A percentile compares a stretch with the other conserved stretches of the same genome.
Evolutionary conservation across 1,140 invertebrate genomes (phyloP).

Genomic region (Scaptomyza graminum): DNA sequence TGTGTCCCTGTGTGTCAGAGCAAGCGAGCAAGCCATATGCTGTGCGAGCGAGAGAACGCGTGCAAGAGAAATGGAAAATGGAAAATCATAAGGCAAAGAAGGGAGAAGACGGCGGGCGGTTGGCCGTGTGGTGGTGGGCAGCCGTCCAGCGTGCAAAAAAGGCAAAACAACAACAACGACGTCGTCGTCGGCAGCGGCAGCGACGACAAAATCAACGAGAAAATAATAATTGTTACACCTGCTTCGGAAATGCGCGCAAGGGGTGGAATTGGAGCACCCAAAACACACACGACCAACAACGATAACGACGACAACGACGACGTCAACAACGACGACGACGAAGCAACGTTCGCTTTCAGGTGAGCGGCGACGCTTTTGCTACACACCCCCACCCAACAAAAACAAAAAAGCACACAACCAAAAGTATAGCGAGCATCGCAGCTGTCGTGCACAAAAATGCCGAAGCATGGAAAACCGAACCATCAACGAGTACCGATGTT

Average conservation of each 20-base stretch:
- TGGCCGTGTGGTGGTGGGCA: background rate
- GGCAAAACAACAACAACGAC: constrained; percentile 57
- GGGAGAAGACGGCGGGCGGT: background rate
- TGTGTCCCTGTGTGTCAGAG: constrained; percentile 31
- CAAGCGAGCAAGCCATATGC: constrained; percentile 40
- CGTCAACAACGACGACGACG: constrained; percentile 17
- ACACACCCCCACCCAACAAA: constrained; percentile 31
- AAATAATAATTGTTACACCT: constrained; percentile 83
- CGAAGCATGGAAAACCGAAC: constrained; percentile 62
- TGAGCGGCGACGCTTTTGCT: constrained; percentile 55
- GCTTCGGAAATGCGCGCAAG: constrained; percentile 71
- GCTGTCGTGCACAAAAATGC: constrained; percentile 42
- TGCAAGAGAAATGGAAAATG: constrained; percentile 55
- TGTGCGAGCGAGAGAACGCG: constrained; percentile 50
- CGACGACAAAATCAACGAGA: constrained; percentile 78
- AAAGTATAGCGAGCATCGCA: constrained; percentile 15
- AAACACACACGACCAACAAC: constrained; percentile 38
- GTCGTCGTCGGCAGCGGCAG: constrained; percentile 16
- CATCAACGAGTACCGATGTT: constrained; percentile 37
- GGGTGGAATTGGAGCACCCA: constrained; percentile 53
- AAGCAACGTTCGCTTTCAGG: constrained; percentile 61
- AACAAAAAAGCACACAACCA: background rate
- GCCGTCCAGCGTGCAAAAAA: constrained; percentile 47
- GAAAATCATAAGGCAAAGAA: constrained; percentile 30
- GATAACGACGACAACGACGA: constrained; percentile 18